These are phyloP conservation scores for Cepphus grylle DNA, from an alignment of 2,113 vertebrate genomes.

Conservation along the genomic window DNA sequence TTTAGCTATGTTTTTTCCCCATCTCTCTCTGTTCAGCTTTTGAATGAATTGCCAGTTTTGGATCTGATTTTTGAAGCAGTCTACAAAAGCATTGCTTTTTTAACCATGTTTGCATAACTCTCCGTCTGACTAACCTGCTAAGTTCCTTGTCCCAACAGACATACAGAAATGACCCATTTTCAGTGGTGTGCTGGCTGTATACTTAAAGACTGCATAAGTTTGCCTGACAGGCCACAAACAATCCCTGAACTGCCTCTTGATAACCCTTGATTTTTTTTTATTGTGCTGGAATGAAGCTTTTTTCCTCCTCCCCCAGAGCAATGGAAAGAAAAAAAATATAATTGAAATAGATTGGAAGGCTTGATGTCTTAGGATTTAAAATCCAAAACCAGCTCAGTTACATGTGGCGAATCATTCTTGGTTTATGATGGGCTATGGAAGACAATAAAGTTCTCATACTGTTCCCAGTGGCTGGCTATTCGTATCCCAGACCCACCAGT, in stretches of 20 bases:
- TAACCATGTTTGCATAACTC: not conserved
- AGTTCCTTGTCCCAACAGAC: constrained; percentile 27
- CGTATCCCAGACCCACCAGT: constrained; percentile 12
- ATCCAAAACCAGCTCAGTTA: constrained; percentile 1
- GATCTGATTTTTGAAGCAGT: not conserved
- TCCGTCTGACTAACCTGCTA: constrained; percentile 21
- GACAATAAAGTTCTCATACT: constrained; percentile 11
- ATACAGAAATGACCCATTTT: constrained; percentile 36
- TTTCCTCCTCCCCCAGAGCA: not conserved
- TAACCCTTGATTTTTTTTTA: not conserved
- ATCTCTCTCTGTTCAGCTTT: not conserved
- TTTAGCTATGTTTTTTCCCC: not conserved
- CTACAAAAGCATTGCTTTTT: not conserved
- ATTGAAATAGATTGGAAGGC: not conserved
- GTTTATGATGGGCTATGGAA: constrained; percentile 30
- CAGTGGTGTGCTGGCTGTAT: not conserved
- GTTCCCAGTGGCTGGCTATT: constrained; percentile 36
- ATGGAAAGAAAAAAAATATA: not conserved
- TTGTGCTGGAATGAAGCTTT: not conserved
- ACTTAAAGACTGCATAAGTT: not conserved
- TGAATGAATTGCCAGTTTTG: not conserved
- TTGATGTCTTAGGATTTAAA: not conserved
- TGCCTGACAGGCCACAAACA: not conserved
- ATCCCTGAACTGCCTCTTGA: not conserved
- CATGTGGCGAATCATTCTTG: constrained; percentile 11